Percentiles rank a stretch among this genome's conserved stretches.
Evolutionary conservation across 2,113 vertebrate species (phyloP).

Genomic region (Hylia prasina): DNA sequence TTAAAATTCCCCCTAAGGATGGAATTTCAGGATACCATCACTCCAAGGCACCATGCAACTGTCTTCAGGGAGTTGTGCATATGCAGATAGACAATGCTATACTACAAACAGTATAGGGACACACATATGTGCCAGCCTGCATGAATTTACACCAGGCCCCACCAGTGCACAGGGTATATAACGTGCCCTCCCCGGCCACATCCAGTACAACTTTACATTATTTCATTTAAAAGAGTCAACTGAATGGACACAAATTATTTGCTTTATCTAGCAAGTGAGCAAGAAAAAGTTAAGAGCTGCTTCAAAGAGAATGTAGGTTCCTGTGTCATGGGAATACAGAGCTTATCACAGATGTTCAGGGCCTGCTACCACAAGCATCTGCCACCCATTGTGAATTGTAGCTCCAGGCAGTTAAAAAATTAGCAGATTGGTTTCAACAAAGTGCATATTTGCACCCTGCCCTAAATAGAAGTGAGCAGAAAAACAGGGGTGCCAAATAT

Average conservation of each 20-base stretch:
- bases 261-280: background rate
- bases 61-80: background rate
- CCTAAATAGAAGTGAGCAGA: background rate
- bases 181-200: background rate
- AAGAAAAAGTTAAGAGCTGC: background rate
- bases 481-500: background rate
- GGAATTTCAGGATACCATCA: background rate
- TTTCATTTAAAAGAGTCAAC: background rate
- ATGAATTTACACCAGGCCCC: background rate
- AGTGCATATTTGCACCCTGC: conserved; percentile 15
- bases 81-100: background rate
- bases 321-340: background rate
- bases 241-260: background rate
- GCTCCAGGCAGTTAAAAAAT: conserved; percentile 34
- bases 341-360: background rate
- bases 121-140: background rate
- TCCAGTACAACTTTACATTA: background rate
- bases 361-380: conserved; percentile 10
- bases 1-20: background rate
- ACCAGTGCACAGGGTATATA: background rate
- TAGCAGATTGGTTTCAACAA: conserved; percentile 30
- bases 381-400: background rate
- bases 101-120: background rate
- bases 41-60: background rate
- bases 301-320: background rate